Base-by-base conservation (phyloP, 2,888 invertebrate genomes). In the Latheticus oryzae region DNA sequence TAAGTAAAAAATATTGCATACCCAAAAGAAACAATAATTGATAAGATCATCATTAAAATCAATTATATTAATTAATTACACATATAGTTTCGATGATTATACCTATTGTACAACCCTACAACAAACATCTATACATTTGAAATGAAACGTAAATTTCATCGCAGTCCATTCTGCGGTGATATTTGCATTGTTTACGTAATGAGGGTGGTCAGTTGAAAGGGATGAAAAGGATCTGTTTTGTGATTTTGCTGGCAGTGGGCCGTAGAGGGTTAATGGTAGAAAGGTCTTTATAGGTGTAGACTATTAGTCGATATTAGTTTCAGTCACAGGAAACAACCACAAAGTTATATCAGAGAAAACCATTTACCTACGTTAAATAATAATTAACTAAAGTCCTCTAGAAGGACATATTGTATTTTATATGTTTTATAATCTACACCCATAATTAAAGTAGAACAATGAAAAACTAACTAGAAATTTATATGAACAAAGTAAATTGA, bases 111-210 rank as follows among this genome's bases (percentile, higher is more conserved):
- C 70, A 73, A 70, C 63, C 58, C 74, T 75, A 74, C 75, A 73
- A 74, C 72, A 69, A 73, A 75, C 75, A 75, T 74, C 73, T 74
- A 75, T 73, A 73, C 73, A 73, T 70, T 66, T 59, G 55, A 60
- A 60, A 48, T 62, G n/a, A n/a, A 16, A 53, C 61, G 62, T 58
- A 68, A 68, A 65, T 64, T 67, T 57, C 66, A 65, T 68, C 70
- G 65, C 61, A 58, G 64, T 54, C 56, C 58, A 67, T 61, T 45
- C 64, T 58, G 61, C 59, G 65, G 66, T 65, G 64, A 61, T 65
- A 67, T 66, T 69, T 64, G 64, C 67, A 65, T 62, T 63, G 62
- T 63, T 65, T 66, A 67, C 48, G 59, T 67, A 63, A 66, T 64
- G 66, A 68, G 61, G 60, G 63, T 58, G 61, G 65, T 61, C 63